Conservation (phyloP, 2,888 invertebrate genomes). For the Mactromeris polynyma region DNA sequence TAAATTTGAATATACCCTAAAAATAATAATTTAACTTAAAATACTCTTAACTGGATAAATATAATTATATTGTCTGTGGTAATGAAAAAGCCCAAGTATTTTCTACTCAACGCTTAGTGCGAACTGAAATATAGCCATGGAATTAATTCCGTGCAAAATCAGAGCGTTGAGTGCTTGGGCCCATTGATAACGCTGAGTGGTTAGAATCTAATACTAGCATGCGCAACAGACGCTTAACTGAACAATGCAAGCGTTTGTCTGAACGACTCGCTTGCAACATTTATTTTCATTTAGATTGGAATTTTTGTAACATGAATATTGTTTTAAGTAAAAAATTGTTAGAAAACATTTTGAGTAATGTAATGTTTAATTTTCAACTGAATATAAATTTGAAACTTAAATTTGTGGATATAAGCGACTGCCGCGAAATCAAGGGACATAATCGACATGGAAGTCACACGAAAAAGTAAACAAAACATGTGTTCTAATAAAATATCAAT, state of each 20-base stretch:
- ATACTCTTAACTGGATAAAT: no score
- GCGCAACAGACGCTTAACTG: not conserved
- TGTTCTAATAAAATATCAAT: not conserved
- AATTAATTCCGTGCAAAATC: no score
- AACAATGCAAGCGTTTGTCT: not conserved
- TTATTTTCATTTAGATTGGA: not conserved
- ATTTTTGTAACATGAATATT: no score
- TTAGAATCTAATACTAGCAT: not conserved
- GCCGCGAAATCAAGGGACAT: constrained; percentile 56
- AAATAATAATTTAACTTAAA: no score
- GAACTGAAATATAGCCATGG: no score
- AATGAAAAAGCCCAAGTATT: no score
- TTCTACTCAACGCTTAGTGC: no score
- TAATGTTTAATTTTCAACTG: not conserved
- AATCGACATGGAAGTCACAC: constrained; percentile 74
- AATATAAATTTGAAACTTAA: not conserved
- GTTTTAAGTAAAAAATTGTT: no score
- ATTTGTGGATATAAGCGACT: constrained; percentile 58
- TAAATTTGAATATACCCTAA: no score
- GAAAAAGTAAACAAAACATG: constrained; percentile 69
- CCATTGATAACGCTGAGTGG: no score
- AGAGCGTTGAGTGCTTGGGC: no score
- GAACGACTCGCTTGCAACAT: not conserved
- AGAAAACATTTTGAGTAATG: not conserved
- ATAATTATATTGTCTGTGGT: no score